These are phyloP conservation scores for Drosophila yakuba DNA, from an alignment of 1,140 invertebrate species.

Conservation along the genomic window DNA sequence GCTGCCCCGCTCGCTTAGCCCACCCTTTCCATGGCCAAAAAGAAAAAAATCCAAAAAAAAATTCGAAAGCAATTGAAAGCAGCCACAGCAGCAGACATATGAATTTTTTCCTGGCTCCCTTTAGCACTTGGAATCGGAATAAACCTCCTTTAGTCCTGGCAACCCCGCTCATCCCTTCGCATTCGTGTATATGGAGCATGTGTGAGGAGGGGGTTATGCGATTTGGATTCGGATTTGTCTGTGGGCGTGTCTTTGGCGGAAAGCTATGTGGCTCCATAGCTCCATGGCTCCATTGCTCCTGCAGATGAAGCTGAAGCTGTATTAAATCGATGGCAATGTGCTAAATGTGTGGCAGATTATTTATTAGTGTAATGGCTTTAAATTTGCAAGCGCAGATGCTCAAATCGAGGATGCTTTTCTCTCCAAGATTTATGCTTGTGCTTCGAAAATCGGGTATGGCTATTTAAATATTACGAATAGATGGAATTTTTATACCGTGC, in stretches of 20 bases:
- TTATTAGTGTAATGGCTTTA: conserved; percentile 77
- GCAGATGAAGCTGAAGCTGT: conserved; percentile 31
- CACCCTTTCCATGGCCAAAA: not conserved
- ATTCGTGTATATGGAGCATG: conserved; percentile 34
- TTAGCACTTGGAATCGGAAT: conserved; percentile 21
- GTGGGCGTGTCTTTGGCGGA: conserved; percentile 55
- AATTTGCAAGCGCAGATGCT: conserved; percentile 59
- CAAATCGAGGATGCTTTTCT: conserved; percentile 13
- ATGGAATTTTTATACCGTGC: conserved; percentile 12
- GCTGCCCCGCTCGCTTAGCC: conserved; percentile 2
- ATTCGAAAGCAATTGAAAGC: conserved; percentile 72
- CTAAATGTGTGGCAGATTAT: conserved; percentile 77
- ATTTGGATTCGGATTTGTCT: conserved; percentile 47
- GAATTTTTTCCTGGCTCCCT: conserved; percentile 60
- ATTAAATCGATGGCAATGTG: conserved; percentile 77
- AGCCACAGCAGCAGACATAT: conserved; percentile 71
- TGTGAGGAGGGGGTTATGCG: conserved; percentile 24
- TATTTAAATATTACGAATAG: conserved; percentile 37
- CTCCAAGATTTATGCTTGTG: conserved; percentile 34
- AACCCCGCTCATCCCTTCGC: conserved; percentile 27
- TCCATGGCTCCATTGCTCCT: conserved; percentile 17
- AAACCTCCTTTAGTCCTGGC: conserved; percentile 26
- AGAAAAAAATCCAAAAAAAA: conserved; percentile 17
- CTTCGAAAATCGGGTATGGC: conserved; percentile 6
- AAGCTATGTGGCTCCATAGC: conserved; percentile 33